Conservation (phyloP, 2,113 vertebrate genomes). For the Butastur rufipennis region DNA sequence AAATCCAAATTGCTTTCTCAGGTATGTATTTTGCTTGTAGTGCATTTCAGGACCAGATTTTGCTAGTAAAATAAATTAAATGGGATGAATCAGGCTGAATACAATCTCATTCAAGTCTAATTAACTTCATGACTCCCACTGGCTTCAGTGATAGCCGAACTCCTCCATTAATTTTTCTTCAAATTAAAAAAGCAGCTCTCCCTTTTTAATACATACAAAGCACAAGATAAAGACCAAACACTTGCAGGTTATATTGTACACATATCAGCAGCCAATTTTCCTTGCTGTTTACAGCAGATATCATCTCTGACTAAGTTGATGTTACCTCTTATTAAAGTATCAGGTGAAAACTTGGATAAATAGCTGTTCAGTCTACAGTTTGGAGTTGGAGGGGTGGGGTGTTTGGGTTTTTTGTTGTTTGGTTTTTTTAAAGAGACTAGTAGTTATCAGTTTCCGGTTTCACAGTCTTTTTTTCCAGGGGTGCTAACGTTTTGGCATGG, state of each 20-base stretch:
- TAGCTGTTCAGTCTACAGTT: neutral
- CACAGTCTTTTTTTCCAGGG: neutral
- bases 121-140: constrained; percentile 39
- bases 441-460: neutral
- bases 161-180: neutral
- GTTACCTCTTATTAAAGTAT: neutral
- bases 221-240: neutral
- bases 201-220: neutral
- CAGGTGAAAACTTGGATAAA: neutral
- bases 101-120: neutral
- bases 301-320: neutral
- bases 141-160: neutral
- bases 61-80: neutral
- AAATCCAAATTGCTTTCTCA: neutral
- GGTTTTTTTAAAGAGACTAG: neutral
- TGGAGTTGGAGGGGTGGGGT: neutral
- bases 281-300: neutral
- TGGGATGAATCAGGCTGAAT: neutral
- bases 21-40: neutral
- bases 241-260: neutral
- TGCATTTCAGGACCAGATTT: neutral
- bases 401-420: too few relatives aligned
- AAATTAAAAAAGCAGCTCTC: constrained; percentile 20
- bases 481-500: neutral
- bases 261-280: neutral